phyloP scores from a whole-genome alignment of 2,113 vertebrate genomes.

The Gila orcuttii region DNA sequence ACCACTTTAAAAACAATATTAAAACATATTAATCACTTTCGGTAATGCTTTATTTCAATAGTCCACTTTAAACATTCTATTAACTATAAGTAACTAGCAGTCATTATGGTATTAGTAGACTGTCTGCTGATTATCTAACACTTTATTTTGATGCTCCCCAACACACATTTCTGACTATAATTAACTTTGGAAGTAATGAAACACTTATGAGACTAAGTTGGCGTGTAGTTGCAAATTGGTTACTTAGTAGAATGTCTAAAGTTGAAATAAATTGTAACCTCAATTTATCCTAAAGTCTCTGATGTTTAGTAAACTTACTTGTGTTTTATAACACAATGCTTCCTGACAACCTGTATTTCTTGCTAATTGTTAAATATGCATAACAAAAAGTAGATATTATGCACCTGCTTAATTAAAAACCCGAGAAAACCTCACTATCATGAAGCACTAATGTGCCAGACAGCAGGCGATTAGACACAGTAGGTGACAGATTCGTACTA shows the following conservation, averaged over 20 bases:
- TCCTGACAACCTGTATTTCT: neutral
- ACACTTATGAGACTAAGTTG: too few species aligned
- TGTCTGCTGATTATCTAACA: too few species aligned
- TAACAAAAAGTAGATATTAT: neutral
- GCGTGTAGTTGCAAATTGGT: too few species aligned
- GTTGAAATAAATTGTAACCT: neutral
- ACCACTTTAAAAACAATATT: neutral
- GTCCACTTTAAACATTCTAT: neutral
- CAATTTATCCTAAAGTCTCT: neutral
- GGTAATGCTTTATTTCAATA: neutral
- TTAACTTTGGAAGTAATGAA: too few species aligned
- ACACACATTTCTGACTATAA: too few species aligned
- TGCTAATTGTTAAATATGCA: conserved; percentile 16
- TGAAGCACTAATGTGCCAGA: conserved; percentile 16
- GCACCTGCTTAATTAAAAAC: conserved; percentile 22
- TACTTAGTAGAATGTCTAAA: too few species aligned
- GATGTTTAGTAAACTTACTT: neutral
- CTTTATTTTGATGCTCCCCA: too few species aligned
- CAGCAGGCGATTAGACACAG: conserved; percentile 29
- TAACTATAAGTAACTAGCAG: too few species aligned
- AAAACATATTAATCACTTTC: neutral
- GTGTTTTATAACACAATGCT: neutral
- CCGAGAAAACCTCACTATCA: neutral
- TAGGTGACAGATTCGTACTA: conserved; percentile 14
- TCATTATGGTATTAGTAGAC: too few species aligned